Evolutionary conservation across 2,888 invertebrate genomes (phyloP).

Genomic region (Ischnus inquisitorius): DNA sequence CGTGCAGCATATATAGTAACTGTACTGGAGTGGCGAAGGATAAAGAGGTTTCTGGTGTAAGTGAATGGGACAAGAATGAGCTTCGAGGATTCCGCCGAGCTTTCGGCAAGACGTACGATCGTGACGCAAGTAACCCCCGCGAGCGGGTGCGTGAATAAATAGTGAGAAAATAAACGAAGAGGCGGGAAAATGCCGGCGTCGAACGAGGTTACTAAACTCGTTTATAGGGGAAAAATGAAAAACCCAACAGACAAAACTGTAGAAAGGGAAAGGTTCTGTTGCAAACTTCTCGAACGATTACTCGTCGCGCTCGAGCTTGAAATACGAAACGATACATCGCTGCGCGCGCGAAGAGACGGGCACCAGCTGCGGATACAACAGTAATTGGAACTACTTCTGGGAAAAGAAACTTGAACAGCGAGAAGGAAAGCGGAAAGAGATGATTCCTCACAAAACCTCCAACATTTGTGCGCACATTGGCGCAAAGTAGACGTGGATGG

Average conservation of each 20-base stretch:
- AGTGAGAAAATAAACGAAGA: slow-evolving; percentile 55
- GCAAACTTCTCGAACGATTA: slow-evolving; percentile 51
- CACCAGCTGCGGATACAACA: slow-evolving; percentile 49
- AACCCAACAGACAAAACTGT: slow-evolving; percentile 10
- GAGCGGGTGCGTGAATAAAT: slow-evolving; percentile 57
- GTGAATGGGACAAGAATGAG: slow-evolving; percentile 58
- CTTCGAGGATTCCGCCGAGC: slow-evolving; percentile 53
- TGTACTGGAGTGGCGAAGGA: slow-evolving; percentile 37
- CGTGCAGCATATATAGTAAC: slow-evolving; percentile 22
- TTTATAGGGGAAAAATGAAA: background rate
- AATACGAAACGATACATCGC: slow-evolving; percentile 53
- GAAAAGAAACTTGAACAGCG: background rate
- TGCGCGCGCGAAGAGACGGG: background rate
- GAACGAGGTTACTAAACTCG: background rate
- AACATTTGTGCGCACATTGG: slow-evolving; percentile 6
- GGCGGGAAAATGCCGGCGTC: slow-evolving; percentile 26
- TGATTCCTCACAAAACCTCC: slow-evolving; percentile 13
- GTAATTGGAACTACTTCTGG: slow-evolving; percentile 37
- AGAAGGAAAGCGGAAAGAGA: background rate
- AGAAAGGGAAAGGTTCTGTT: slow-evolving; percentile 23
- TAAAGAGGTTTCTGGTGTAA: slow-evolving; percentile 63
- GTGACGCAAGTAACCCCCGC: slow-evolving; percentile 3
- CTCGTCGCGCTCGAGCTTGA: slow-evolving; percentile 44
- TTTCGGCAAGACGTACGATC: slow-evolving; percentile 53
- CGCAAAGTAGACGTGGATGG: background rate